These are phyloP conservation scores for Percina caprodes DNA, from an alignment of 2,113 vertebrate species.

Conservation along the genomic window DNA sequence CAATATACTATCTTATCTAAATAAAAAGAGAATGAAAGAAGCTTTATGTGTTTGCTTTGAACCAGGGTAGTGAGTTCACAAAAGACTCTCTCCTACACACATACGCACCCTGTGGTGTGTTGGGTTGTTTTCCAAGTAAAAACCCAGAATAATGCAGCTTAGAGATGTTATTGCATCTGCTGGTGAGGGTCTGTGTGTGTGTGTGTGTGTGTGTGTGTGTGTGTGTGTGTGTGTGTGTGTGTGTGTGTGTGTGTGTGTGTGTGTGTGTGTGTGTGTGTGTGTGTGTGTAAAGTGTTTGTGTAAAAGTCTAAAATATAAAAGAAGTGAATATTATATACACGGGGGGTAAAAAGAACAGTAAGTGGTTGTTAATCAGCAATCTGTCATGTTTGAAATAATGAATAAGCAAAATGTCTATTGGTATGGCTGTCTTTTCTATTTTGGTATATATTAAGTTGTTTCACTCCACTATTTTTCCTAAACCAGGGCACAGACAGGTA, in stretches of 20 bases:
- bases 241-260: slow-evolving; percentile 6
- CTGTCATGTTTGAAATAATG: slow-evolving; percentile 27
- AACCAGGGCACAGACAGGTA: slow-evolving; percentile 34
- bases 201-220: neutral
- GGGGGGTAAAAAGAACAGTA: neutral
- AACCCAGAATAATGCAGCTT: slow-evolving; percentile 46
- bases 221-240: slow-evolving; percentile 1
- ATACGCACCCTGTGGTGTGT: slow-evolving; percentile 57
- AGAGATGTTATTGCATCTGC: slow-evolving; percentile 59
- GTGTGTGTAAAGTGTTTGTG: no score
- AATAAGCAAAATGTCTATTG: slow-evolving; percentile 4
- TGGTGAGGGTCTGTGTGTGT: slow-evolving; percentile 18
- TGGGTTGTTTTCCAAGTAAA: slow-evolving; percentile 54
- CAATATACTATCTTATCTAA: slow-evolving; percentile 50
- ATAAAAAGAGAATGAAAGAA: slow-evolving; percentile 31
- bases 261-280: slow-evolving; percentile 1
- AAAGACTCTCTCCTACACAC: slow-evolving; percentile 49
- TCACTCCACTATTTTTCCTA: neutral
- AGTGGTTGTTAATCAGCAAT: slow-evolving; percentile 23
- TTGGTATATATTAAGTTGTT: neutral
- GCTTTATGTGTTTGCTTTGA: slow-evolving; percentile 58
- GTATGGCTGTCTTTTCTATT: neutral
- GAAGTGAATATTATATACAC: slow-evolving; percentile 34
- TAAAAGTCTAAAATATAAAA: slow-evolving; percentile 38
- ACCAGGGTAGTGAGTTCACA: slow-evolving; percentile 58